Evolutionary conservation across 2,888 invertebrate species (phyloP), one percentile per base, ranked within the genome.

Genomic region (Eupithecia exiguata): DNA sequence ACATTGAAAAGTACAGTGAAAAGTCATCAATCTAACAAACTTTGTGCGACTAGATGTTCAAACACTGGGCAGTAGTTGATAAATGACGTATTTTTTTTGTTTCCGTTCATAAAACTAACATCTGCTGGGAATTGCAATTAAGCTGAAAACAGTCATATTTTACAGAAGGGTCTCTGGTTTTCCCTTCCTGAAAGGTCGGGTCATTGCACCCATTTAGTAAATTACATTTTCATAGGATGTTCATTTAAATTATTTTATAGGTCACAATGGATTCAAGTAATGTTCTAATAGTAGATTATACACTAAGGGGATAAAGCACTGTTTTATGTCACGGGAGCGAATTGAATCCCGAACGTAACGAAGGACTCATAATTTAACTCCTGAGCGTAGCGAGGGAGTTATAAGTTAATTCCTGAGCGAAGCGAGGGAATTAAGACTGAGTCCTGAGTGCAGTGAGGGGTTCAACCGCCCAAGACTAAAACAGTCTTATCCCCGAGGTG

Each of bases 201-300:
- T 72, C 80, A 70, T 74, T 76, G 78, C 69, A 70, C 79, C 73
- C 76, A 74, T 75, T 76, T 65, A 16, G 36, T 67, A 75, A 46
- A 69, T 69, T 43, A 12, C 35, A 70, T 70, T 75, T 72, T 40
- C 43, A 70, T 65, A 30, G 61, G 30, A 61, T n/a, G n/a, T 69
- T 35, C 49, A 68, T 72, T 53, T 35, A 36, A 66, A 38, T 66
- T 38, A 65, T 65, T 40, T 69, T 69, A 62, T 62, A 65, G 63
- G 63, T n/a, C 38, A 38, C 63, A 65, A 21, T 65, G 58, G 58
- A 58, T 12, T 58, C 25, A 25, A 25, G 25, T 58, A 58, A 58
- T 25, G 1, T 25, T 21, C 53, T 53, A n/a, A n/a, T n/a, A n/a
- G n/a, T n/a, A n/a, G n/a, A n/a, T n/a, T n/a, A n/a, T n/a, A n/a